These are phyloP conservation scores for Subacronicta megacephala DNA, from an alignment of 2,888 invertebrate species.

Conservation along the genomic window DNA sequence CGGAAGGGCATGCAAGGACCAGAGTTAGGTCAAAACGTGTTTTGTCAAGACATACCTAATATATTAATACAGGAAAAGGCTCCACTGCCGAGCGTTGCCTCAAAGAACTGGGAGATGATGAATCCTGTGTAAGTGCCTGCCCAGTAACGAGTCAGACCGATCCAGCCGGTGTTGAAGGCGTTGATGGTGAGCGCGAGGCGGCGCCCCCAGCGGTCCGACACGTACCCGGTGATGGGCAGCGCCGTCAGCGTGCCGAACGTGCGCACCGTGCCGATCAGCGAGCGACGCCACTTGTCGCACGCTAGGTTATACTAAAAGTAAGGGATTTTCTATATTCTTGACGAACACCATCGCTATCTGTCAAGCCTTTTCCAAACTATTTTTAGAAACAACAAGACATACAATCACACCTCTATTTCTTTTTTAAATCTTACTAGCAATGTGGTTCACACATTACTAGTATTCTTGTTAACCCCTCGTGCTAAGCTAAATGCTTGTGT, in stretches of 20 bases:
- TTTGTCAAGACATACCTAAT: conserved; percentile 83
- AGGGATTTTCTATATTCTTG: too few relatives aligned
- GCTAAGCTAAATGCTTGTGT: too few relatives aligned
- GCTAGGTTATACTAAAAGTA: conserved; percentile 88
- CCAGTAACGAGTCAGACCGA: conserved; percentile 90
- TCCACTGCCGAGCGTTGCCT: conserved; percentile 91
- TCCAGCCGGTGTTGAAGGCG: conserved; percentile 89
- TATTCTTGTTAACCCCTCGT: too few relatives aligned
- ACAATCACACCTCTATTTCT: too few relatives aligned
- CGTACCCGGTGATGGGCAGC: conserved; percentile 91
- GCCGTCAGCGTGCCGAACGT: conserved; percentile 91
- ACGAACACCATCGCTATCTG: too few relatives aligned
- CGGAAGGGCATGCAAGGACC: neutral
- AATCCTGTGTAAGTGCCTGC: conserved; percentile 91
- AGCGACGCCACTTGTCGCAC: conserved; percentile 92
- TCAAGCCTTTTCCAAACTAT: too few relatives aligned
- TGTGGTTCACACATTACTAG: too few relatives aligned
- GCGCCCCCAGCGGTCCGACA: conserved; percentile 93
- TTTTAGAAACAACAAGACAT: too few relatives aligned
- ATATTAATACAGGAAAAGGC: conserved; percentile 92
- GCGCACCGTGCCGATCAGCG: conserved; percentile 92
- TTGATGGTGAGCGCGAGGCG: conserved; percentile 88
- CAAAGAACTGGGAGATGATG: conserved; percentile 91
- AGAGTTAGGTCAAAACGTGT: neutral
- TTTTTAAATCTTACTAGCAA: too few relatives aligned